A percentile compares a stretch with the other conserved stretches of the same genome.
phyloP scores from a whole-genome alignment of 23 tunicate genomes.

The Styela plicata region DNA sequence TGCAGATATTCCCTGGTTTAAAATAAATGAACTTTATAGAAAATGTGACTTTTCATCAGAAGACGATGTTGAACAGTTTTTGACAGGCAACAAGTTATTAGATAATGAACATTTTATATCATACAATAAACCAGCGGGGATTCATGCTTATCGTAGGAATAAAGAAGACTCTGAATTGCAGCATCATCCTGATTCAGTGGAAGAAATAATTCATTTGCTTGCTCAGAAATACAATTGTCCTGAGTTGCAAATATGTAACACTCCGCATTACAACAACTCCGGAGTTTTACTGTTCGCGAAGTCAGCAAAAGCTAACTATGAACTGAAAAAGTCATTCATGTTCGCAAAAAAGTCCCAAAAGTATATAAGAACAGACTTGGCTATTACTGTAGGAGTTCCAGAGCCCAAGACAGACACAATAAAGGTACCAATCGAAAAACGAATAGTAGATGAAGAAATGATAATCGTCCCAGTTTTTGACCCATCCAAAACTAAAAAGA shows the following conservation, averaged over 20 bases:
- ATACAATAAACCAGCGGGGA: neutral
- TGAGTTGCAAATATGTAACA: neutral
- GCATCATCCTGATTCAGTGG: neutral
- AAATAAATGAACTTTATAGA: neutral
- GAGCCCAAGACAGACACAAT: neutral
- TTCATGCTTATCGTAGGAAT: neutral
- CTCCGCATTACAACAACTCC: neutral
- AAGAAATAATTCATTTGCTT: neutral
- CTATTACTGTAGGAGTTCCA: slow-evolving; percentile 1
- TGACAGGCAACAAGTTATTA: neutral
- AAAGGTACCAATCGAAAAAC: neutral
- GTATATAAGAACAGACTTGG: neutral
- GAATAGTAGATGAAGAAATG: neutral
- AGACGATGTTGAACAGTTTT: neutral
- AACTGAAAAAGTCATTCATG: neutral
- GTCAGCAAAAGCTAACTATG: neutral
- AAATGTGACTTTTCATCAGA: neutral
- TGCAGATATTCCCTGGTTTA: neutral
- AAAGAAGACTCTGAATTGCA: too few relatives aligned
- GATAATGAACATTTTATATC: neutral
- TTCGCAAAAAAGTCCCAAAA: neutral
- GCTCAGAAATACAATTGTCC: neutral
- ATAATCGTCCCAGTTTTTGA: neutral
- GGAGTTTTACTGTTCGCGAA: slow-evolving; percentile 10
- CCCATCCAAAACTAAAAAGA: neutral